Percentiles rank a stretch among this genome's conserved stretches.
These are phyloP conservation scores for Caranx ignobilis DNA, from an alignment of 2,113 vertebrate species.

Conservation along the genomic window DNA sequence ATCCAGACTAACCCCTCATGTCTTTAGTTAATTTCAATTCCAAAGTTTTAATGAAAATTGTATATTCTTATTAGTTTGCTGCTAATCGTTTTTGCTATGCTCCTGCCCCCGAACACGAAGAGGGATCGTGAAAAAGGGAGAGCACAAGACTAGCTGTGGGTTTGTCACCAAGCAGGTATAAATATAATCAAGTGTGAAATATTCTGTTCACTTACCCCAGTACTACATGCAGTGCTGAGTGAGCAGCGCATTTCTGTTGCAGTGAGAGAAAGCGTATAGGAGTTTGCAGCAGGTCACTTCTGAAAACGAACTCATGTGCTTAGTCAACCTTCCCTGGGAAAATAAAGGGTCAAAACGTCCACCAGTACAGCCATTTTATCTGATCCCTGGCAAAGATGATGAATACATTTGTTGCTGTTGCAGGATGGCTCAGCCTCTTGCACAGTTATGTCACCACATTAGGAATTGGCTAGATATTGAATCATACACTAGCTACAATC, in stretches of 20 bases:
- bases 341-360: conserved; percentile 27
- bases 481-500: conserved; percentile 21
- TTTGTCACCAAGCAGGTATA: background rate
- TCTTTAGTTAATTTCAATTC: conserved; percentile 37
- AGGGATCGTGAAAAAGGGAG: background rate
- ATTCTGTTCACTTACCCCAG: background rate
- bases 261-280: background rate
- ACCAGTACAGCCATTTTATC: conserved; percentile 19
- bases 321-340: conserved; percentile 10
- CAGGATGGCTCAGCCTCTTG: conserved; percentile 39
- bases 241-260: background rate
- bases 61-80: conserved; percentile 16
- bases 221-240: background rate
- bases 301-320: conserved; percentile 37
- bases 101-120: background rate
- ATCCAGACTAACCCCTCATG: background rate
- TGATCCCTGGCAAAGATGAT: conserved; percentile 14
- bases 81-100: conserved; percentile 7
- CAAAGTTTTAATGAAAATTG: conserved; percentile 39
- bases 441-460: conserved; percentile 35
- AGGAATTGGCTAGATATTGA: conserved; percentile 42
- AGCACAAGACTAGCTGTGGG: background rate
- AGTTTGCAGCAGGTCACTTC: conserved; percentile 17
- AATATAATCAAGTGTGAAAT: conserved; percentile 7
- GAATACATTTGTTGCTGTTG: conserved; percentile 32